Evolutionary conservation across 2,888 invertebrate genomes (phyloP), one percentile per base, ranked within the genome.

Genomic region (Julus scandinavius): DNA sequence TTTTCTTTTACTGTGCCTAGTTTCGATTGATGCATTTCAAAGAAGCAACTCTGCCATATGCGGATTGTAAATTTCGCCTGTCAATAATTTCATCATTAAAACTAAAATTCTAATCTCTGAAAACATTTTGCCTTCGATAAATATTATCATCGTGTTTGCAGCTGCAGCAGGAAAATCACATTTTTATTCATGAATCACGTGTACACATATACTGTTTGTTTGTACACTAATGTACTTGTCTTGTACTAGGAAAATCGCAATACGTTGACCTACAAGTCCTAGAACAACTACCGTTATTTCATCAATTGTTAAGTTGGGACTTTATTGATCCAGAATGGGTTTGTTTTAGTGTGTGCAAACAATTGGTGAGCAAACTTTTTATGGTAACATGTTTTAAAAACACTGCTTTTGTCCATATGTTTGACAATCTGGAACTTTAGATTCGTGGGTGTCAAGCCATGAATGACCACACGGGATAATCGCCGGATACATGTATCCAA

Each of bases 11-110:
- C n/a, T 80, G 38, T 38, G 20, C 13, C 9, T 80, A 29, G 54
- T 54, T 54, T 3, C 54, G 38, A 38, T 80, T 80, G 63, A 72
- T 72, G n/a, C 20, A 38, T 29, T 72, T 80, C 38, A 7, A 80
- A 38, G 80, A 80, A 9, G 3, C 38, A 38, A 80, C 38, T 29
- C 80, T 80, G 7, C 80, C 1, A 7, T 38, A 13, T 13, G 29
- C 29, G 80, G 80, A 29, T 80, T 80, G 13, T 13, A 80, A 38
- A 38, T 80, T 80, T 13, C 29, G 80, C 38, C 38, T 38, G 80
- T 80, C 80, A 80, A 80, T 29, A 80, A 38, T 80, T 80, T 80
- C 80, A 20, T 80, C 80, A 80, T 80, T 80, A 80, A 80, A 80
- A 20, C 38, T 29, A 72, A 80, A 80, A 29, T 80, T 80, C 80